Base-by-base conservation (phyloP, 2,888 invertebrate species). In the Caenorhabditis japonica region DNA sequence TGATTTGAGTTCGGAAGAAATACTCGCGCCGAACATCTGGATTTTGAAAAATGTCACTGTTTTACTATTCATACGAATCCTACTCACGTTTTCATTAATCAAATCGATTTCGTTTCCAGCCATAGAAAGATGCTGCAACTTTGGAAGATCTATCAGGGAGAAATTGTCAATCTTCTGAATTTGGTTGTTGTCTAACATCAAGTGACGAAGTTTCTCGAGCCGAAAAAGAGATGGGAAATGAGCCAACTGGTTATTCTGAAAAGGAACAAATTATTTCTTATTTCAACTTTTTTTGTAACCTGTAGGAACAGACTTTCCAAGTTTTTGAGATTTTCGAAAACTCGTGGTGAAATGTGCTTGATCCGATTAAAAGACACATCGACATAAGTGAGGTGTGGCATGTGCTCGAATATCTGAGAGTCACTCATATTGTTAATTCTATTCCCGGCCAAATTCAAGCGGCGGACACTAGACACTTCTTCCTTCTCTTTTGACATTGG, bases 171-270 rank as follows among this genome's bases (percentile, higher is more conserved):
- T 91, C 85, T 92, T 92, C 83, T 92, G 92, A 76, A 96, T 91
- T 85, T 93, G 92, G 89, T 96, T 96, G 89, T 95, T 94, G 87
- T 94, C 94, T 79, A 96, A 90, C 89, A 93, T 94, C 77, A 96
- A 91, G 89, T 95, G 94, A 85, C 93, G 92, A 80, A 96, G 91
- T 80, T 92, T 91, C 77, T 91, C 91, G 55, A 93, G 91, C 39
- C 92, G 92, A 69, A 91, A 91, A 88, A 94, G 91, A 77, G 93
- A 92, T 0, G 95, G 94, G 85, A 95, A 88, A 17, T 92, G 91
- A 82, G 92, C 92, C 83, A 96, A 89, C 78, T 92, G 92, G 89
- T 96, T 96, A 74, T 83, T 79, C 79, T 85, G 60, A 44, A 84
- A 77, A n/a, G 34, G n/a, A 21, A 53, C 12, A 21, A 19, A 30